phyloP scores from a whole-genome alignment of 2,113 vertebrate genomes.

The Sphyrna mokarran region DNA sequence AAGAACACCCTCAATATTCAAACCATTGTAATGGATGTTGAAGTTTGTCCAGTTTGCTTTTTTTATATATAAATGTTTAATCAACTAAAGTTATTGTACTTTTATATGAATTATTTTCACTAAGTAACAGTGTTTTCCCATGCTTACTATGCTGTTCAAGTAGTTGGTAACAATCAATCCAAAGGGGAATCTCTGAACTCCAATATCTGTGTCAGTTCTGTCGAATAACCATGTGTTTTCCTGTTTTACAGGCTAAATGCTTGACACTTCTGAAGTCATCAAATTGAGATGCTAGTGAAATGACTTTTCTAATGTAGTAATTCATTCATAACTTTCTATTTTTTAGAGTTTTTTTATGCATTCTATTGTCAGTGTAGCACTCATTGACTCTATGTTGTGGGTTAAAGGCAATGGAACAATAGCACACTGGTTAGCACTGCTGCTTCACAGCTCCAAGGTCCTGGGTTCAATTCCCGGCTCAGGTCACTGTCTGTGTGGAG shows the following conservation, averaged over 20 bases:
- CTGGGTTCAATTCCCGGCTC: too few species aligned
- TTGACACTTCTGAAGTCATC: background rate
- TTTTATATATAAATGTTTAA: background rate
- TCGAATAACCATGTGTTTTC: background rate
- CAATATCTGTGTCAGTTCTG: background rate
- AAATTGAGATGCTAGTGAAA: background rate
- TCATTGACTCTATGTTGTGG: too few species aligned
- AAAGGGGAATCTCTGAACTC: background rate
- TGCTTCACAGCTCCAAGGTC: too few species aligned
- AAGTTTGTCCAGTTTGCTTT: background rate
- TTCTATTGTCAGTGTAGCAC: too few species aligned
- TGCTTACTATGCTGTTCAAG: background rate
- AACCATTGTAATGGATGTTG: background rate
- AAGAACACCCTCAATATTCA: background rate
- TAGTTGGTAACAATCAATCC: background rate
- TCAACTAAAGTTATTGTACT: background rate
- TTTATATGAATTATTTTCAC: background rate
- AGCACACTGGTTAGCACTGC: too few species aligned
- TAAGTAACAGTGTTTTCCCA: background rate
- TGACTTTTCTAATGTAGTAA: too few species aligned
- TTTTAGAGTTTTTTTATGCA: too few species aligned
- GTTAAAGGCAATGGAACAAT: too few species aligned
- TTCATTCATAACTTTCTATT: too few species aligned
- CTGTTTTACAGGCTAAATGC: background rate
- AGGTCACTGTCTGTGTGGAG: too few species aligned